Percentiles rank a stretch among this genome's conserved stretches.
Conservation (phyloP, 2,888 invertebrate genomes). For the Watsonalla binaria region DNA sequence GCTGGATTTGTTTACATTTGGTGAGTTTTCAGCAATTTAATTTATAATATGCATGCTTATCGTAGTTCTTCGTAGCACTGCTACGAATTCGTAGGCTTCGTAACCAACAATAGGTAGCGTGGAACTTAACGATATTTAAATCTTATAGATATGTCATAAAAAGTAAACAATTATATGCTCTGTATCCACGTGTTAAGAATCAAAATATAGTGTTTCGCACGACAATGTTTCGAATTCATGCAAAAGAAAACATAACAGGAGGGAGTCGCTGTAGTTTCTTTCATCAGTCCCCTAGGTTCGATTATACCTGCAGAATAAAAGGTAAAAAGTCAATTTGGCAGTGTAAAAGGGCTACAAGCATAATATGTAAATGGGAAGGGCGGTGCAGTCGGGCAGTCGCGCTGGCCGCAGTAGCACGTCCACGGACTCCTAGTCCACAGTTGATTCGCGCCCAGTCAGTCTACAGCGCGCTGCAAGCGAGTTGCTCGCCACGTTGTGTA, state of each 20-base stretch:
- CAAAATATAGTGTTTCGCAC: constrained; percentile 27
- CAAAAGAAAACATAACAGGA: constrained; percentile 35
- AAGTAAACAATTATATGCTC: constrained; percentile 13
- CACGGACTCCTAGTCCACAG: constrained; percentile 25
- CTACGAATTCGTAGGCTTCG: constrained; percentile 39
- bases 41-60: constrained; percentile 6
- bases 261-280: constrained; percentile 55
- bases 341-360: constrained; percentile 71
- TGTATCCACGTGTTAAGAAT: constrained; percentile 28
- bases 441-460: constrained; percentile 20
- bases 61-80: constrained; percentile 26
- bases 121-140: constrained; percentile 2
- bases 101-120: constrained; percentile 10
- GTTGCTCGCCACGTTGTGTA: constrained; percentile 31
- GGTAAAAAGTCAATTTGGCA: constrained; percentile 77
- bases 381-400: constrained; percentile 61
- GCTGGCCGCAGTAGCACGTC: constrained; percentile 42
- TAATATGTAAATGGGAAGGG: constrained; percentile 75
- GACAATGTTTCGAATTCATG: constrained; percentile 32
- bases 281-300: constrained; percentile 68
- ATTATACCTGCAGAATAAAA: constrained; percentile 75
- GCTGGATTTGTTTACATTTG: constrained; percentile 19
- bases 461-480: constrained; percentile 25
- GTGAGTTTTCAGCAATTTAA: constrained; percentile 15
- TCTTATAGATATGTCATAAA: no score